Evolutionary conservation across 2,888 invertebrate species (phyloP).

Genomic region (Sphecodes monilicornis): DNA sequence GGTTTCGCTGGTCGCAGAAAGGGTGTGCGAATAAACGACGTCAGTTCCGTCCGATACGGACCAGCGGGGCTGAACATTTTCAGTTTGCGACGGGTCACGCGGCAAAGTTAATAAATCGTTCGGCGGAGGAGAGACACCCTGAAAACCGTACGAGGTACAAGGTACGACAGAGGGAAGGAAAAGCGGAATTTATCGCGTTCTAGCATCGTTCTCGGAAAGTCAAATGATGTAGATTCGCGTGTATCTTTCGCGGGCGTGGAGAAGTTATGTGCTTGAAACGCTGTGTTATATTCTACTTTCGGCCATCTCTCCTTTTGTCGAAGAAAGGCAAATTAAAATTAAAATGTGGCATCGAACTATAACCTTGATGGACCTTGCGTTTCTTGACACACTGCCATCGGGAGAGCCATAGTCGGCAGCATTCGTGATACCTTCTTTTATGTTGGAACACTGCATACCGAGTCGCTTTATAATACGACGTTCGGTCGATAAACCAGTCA

Average conservation of each 20-base stretch:
- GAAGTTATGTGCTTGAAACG: slow-evolving; percentile 1
- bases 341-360: background rate
- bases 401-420: background rate
- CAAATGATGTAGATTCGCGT: slow-evolving; percentile 20
- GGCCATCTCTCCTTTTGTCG: background rate
- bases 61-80: slow-evolving; percentile 33
- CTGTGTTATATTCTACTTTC: slow-evolving; percentile 4
- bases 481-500: too few species aligned
- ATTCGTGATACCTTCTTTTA: background rate
- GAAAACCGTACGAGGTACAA: slow-evolving; percentile 17
- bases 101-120: slow-evolving; percentile 61
- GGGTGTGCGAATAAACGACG: slow-evolving; percentile 32
- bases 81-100: slow-evolving; percentile 44
- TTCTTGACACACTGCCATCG: background rate
- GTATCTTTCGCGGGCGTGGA: slow-evolving; percentile 10
- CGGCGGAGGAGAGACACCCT: slow-evolving; percentile 24
- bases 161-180: slow-evolving; percentile 28
- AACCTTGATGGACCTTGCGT: background rate
- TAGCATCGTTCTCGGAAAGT: slow-evolving; percentile 29
- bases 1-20: background rate
- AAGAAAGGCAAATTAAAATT: background rate
- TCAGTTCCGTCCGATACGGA: slow-evolving; percentile 9
- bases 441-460: too few species aligned
- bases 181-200: slow-evolving; percentile 35
- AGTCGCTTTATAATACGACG: too few species aligned